Conservation (phyloP, 2,113 vertebrate species). For the Phalacrocorax aristotelis region DNA sequence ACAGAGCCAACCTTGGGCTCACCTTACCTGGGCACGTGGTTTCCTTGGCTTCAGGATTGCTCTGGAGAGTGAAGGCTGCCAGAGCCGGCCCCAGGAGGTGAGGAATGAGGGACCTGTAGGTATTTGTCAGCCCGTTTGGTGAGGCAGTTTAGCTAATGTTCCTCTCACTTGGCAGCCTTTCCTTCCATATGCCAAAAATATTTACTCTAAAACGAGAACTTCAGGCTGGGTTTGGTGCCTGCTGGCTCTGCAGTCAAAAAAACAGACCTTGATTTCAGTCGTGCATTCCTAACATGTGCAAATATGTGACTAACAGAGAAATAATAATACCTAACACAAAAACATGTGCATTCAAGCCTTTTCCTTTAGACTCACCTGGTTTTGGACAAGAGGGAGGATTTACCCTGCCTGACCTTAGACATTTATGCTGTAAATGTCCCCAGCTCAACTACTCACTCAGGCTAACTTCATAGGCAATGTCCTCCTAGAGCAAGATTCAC, state of each 20-base stretch:
- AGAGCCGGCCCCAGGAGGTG: not conserved
- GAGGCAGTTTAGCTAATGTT: constrained; percentile 19
- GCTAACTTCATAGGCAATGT: not conserved
- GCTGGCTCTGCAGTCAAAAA: not conserved
- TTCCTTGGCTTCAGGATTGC: not conserved
- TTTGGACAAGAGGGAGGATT: not conserved
- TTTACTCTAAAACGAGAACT: constrained; percentile 13
- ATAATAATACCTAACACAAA: not conserved
- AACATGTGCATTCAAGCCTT: not conserved
- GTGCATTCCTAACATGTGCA: not conserved
- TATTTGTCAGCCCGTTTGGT: not conserved
- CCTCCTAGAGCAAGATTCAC: not conserved
- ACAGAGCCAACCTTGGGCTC: constrained; percentile 31
- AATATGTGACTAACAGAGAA: not conserved
- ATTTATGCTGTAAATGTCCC: not conserved
- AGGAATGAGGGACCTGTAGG: not conserved
- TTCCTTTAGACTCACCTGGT: not conserved
- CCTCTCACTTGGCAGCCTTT: not conserved
- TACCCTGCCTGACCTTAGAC: not conserved
- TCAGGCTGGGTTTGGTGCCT: constrained; percentile 16
- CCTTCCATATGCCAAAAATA: constrained; percentile 31
- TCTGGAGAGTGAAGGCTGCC: not conserved
- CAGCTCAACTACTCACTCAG: not conserved
- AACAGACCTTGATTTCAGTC: not conserved
- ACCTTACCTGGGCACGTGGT: not conserved